Evolutionary conservation across 2,113 vertebrate genomes (phyloP).

Genomic region (Lepisosteus osseus): DNA sequence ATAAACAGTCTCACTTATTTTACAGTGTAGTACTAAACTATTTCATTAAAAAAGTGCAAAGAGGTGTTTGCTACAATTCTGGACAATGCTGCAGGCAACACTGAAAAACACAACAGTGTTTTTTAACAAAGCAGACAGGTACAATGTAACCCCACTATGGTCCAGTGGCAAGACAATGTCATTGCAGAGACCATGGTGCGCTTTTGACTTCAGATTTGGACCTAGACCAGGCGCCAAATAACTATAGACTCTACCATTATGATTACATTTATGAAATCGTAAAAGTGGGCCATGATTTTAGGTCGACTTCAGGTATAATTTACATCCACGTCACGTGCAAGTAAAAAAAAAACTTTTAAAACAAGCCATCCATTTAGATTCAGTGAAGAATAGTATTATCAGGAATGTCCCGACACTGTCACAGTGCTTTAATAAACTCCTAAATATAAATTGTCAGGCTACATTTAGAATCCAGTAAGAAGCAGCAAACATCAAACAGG

Average conservation of each 20-base stretch:
- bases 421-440: conserved; percentile 39
- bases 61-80: conserved; percentile 29
- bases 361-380: conserved; percentile 28
- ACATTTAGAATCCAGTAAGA: conserved; percentile 32
- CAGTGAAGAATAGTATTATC: conserved; percentile 15
- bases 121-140: conserved; percentile 21
- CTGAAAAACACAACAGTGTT: conserved; percentile 48
- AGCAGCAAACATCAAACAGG: conserved; percentile 31
- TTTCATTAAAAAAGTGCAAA: conserved; percentile 64
- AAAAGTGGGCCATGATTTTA: conserved; percentile 15
- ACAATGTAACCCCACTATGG: conserved; percentile 17
- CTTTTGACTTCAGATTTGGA: conserved; percentile 8
- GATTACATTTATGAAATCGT: neutral
- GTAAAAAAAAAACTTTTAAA: conserved; percentile 26
- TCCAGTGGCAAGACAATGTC: conserved; percentile 9
- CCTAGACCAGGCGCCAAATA: neutral
- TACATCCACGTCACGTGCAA: conserved; percentile 43
- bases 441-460: conserved; percentile 33
- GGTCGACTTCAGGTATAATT: conserved; percentile 24
- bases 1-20: conserved; percentile 50
- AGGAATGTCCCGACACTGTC: conserved; percentile 27
- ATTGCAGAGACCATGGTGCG: conserved; percentile 13
- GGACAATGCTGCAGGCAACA: conserved; percentile 36
- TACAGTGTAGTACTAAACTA: conserved; percentile 57
- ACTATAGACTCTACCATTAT: neutral